Percentiles rank a stretch among this genome's conserved stretches.
phyloP scores from a whole-genome alignment of 2,888 invertebrate species.

The Elysia crispata region DNA sequence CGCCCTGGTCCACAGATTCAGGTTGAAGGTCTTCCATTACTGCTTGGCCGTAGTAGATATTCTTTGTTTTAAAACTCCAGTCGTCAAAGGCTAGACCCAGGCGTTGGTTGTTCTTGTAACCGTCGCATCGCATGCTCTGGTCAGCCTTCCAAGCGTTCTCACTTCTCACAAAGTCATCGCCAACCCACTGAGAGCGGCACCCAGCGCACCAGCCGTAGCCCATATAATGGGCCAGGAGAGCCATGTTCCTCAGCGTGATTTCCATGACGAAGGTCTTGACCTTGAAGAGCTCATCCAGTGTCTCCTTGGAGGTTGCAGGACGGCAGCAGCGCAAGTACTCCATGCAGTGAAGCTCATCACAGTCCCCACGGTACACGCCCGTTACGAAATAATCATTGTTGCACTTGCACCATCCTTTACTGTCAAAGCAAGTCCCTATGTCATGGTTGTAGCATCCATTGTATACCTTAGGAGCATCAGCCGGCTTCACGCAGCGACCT shows the following conservation, averaged over 20 bases:
- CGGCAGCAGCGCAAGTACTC: not conserved
- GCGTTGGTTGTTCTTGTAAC: constrained; percentile 5
- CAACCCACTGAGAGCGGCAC: not conserved
- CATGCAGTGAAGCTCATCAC: not conserved
- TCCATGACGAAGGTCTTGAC: constrained; percentile 24
- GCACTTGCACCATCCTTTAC: not conserved
- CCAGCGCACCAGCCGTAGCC: constrained; percentile 36
- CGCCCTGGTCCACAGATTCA: constrained; percentile 5
- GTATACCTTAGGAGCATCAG: not conserved
- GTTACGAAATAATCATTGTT: not conserved
- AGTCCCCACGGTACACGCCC: constrained; percentile 15
- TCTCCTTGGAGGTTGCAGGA: not conserved
- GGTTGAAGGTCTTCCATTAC: not conserved
- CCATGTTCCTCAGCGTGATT: constrained; percentile 7
- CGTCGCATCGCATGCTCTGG: not conserved
- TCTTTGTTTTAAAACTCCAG: constrained; percentile 21
- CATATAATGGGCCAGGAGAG: constrained; percentile 4
- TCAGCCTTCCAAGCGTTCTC: constrained; percentile 25
- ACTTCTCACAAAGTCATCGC: constrained; percentile 21
- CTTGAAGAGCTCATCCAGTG: not conserved
- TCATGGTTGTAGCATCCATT: not conserved
- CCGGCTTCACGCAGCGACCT: not conserved
- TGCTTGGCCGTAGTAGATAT: constrained; percentile 15
- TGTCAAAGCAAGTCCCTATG: not conserved
- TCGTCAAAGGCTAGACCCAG: constrained; percentile 16